Evolutionary conservation across 2,888 invertebrate species (phyloP).

Genomic region (Catonia carolina): DNA sequence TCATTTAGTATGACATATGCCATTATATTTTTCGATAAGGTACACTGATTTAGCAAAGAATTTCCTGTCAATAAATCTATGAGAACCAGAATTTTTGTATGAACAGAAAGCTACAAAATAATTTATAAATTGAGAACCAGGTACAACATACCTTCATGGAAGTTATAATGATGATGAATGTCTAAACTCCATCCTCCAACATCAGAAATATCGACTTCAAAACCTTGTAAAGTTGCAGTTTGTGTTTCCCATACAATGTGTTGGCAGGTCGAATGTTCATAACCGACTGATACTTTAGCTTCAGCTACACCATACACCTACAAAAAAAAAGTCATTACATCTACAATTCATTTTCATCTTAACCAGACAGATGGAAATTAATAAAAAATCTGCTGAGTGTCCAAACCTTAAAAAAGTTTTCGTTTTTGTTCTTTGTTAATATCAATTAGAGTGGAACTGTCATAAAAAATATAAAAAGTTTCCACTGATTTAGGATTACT

Average conservation of each 20-base stretch:
- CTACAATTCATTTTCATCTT: neutral
- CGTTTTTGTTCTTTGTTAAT: too few species aligned
- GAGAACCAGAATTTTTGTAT: too few species aligned
- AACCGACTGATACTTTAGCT: slow-evolving; percentile 86
- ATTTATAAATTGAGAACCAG: slow-evolving; percentile 4
- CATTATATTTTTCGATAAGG: too few species aligned
- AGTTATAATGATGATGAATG: slow-evolving; percentile 97
- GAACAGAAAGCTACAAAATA: too few species aligned
- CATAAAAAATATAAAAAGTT: too few species aligned
- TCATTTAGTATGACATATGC: too few species aligned
- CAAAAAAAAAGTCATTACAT: neutral
- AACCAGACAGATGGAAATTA: neutral
- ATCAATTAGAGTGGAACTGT: too few species aligned
- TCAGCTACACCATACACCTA: slow-evolving; percentile 74
- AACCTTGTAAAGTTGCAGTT: slow-evolving; percentile 88
- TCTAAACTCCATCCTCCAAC: slow-evolving; percentile 97
- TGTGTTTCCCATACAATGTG: slow-evolving; percentile 92
- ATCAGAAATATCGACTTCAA: slow-evolving; percentile 93
- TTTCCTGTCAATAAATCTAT: too few species aligned
- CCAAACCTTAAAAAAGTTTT: too few species aligned
- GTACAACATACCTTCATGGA: slow-evolving; percentile 91
- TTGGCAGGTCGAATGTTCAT: slow-evolving; percentile 82
- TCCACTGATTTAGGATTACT: too few species aligned
- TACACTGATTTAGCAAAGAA: too few species aligned
- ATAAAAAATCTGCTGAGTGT: too few species aligned